Evolutionary conservation across 2,888 invertebrate species (phyloP).

Genomic region (Drosophila rubida): DNA sequence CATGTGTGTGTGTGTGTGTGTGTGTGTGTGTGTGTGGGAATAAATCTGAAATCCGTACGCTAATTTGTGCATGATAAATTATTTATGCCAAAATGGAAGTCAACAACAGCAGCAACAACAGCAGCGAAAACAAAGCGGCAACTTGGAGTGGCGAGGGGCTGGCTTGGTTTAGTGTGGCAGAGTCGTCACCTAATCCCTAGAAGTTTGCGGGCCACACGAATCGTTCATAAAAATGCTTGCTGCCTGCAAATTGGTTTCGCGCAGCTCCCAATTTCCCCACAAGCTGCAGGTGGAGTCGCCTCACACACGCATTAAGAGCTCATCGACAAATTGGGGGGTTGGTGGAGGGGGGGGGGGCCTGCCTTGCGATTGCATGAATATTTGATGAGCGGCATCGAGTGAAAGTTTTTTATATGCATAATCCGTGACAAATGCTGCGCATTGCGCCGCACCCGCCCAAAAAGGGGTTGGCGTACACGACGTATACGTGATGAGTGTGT

Average conservation of each 20-base stretch:
- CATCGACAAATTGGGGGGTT: no score
- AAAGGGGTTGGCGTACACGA: no score
- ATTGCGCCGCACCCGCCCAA: no score
- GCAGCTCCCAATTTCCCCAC: neutral
- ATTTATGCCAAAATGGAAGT: conserved; percentile 79
- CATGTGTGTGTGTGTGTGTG: conserved; percentile 36
- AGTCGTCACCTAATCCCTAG: conserved; percentile 53
- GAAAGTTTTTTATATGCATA: conserved; percentile 33
- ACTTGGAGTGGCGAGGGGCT: no score
- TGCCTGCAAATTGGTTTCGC: conserved; percentile 29
- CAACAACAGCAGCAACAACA: conserved; percentile 47
- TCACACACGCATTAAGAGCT: conserved; percentile 1
- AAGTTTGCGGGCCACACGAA: conserved; percentile 57
- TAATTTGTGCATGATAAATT: conserved; percentile 83
- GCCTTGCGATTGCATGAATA: conserved; percentile 21
- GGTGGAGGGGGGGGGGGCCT: neutral
- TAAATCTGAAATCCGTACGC: conserved; percentile 71
- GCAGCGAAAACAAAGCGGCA: conserved; percentile 15
- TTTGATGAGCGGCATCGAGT: conserved; percentile 21
- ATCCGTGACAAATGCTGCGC: conserved; percentile 20
- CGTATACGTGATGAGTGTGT: no score
- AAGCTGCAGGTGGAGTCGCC: conserved; percentile 4
- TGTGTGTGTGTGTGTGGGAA: conserved; percentile 39
- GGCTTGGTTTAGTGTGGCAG: conserved; percentile 15
- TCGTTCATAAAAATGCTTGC: conserved; percentile 49